Evolutionary conservation across 2,797 vertebrate genomes (phyloP), one percentile per base, ranked within the genome.

Genomic region (Enteromius treurensis): DNA sequence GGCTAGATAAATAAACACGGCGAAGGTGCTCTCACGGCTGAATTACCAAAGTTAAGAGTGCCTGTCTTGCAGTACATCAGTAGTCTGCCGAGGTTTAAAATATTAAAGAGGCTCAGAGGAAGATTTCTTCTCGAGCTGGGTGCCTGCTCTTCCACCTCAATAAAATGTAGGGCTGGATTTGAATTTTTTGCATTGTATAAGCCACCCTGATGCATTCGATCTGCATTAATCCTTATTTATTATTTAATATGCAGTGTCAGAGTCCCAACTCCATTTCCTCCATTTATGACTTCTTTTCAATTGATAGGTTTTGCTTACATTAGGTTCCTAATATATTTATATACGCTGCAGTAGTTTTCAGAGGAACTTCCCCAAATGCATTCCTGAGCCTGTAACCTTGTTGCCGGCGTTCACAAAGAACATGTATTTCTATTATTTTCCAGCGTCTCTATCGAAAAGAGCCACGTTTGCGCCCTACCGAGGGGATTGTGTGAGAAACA

Each of bases 1-100:
- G 79, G 74, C 73, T 92, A 92, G 90, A 91, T 93, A 86, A 87
- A 88, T 86, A 94, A 94, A 93, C 93, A 93, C 58, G 53, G 88
- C 82, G 89, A 92, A 93, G 92, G 90, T 91, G 89, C 90, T 92
- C 91, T 93, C 90, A 92, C 79, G 80, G 89, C 89, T 92, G 92
- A 92, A 92, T 93, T 93, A 91, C 91, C 90, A 83, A 89, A 89
- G 91, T 90, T 88, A 90, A 91, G 73, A 81, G 88, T 76, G 85
- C 77, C 82, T 86, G 82, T 90, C 90, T 90, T 84, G 84, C 88
- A 86, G 83, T 82, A 86, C 87, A 88, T 90, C 89, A 87, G 71
- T 77, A 83, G 84, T 74, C 86, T 83, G 84, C 78, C 2, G 78
- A 81, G 79, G 81, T 86, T 83, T 89, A 80, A 87, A 89, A 89